Percentiles rank a stretch among this genome's conserved stretches.
These are phyloP conservation scores for Hylia prasina DNA, from an alignment of 2,113 vertebrate genomes.

Conservation along the genomic window DNA sequence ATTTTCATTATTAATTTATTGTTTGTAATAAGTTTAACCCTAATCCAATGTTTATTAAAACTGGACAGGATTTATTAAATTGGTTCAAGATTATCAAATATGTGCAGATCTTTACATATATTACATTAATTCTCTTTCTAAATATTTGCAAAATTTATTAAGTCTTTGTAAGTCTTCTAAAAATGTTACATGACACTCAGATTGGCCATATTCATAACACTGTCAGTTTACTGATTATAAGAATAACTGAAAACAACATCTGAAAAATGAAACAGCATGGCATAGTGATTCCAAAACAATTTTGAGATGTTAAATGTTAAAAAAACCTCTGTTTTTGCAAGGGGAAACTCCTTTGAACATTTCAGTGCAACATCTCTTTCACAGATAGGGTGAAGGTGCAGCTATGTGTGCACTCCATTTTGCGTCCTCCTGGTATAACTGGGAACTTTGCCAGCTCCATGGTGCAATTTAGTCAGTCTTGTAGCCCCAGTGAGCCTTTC, in stretches of 20 bases:
- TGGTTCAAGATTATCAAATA: slow-evolving; percentile 80
- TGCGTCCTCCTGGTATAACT: background rate
- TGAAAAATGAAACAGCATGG: background rate
- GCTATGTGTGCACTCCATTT: background rate
- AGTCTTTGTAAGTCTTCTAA: slow-evolving; percentile 70
- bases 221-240: background rate
- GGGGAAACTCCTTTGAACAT: background rate
- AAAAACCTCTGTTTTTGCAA: background rate
- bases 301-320: background rate
- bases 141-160: slow-evolving; percentile 82
- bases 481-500: background rate
- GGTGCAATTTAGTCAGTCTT: background rate
- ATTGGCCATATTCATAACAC: background rate
- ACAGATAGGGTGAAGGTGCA: background rate
- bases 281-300: background rate
- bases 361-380: background rate
- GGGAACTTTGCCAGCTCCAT: background rate
- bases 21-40: slow-evolving; percentile 71
- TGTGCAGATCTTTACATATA: slow-evolving; percentile 78
- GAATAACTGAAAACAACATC: background rate
- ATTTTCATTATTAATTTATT: slow-evolving; percentile 73
- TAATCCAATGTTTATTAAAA: slow-evolving; percentile 80
- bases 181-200: slow-evolving; percentile 46
- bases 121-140: slow-evolving; percentile 74
- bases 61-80: slow-evolving; percentile 75